These are phyloP conservation scores for Spilogale gracilis DNA, from an alignment of 2,113 vertebrate species.

Conservation along the genomic window DNA sequence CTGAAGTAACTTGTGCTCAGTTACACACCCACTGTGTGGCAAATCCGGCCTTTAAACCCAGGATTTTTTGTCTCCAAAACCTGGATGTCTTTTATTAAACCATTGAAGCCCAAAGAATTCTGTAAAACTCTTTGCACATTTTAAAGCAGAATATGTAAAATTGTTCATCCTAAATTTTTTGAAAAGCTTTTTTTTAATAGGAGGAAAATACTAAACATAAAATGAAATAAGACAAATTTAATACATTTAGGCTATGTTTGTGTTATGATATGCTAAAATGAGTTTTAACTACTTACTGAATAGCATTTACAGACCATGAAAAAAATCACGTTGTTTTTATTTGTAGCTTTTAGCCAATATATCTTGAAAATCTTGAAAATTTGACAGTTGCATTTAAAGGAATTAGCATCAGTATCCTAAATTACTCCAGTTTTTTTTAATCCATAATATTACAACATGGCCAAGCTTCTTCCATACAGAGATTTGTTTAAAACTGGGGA, in stretches of 20 bases:
- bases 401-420: not conserved
- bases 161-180: not conserved
- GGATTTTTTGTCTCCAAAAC: not conserved
- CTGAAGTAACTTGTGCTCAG: not conserved
- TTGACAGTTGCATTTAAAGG: not conserved
- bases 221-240: slow-evolving; percentile 27
- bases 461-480: not conserved
- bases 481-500: not conserved
- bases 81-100: not conserved
- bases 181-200: not conserved
- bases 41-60: not conserved
- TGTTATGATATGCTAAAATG: not conserved
- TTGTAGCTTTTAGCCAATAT: not conserved
- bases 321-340: not conserved
- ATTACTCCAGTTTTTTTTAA: not conserved
- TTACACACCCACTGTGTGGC: not conserved
- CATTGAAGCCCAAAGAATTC: not conserved
- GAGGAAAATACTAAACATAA: not conserved
- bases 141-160: not conserved
- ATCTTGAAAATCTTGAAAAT: slow-evolving; percentile 22
- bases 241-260: not conserved
- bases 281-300: not conserved
- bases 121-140: not conserved
- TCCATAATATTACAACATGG: not conserved
- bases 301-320: not conserved